Conservation (phyloP, 2,113 vertebrate species). For the Amphiprion ocellaris region DNA sequence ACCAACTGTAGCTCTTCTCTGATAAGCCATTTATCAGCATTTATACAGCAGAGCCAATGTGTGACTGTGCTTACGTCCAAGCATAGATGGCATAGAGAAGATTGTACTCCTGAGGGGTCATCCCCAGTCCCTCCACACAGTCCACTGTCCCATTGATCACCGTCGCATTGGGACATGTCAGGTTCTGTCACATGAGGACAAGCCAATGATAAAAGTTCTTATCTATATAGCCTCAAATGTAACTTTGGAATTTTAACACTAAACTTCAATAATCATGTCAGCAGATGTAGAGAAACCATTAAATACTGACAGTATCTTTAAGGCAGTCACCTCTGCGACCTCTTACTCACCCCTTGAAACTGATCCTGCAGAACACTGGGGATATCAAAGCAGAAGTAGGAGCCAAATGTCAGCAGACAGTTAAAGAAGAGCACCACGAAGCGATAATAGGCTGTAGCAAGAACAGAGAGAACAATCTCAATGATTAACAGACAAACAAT, state of each 20-base stretch:
- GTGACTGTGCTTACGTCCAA: slow-evolving; percentile 82
- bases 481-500: neutral
- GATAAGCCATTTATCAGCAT: neutral
- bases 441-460: slow-evolving; percentile 78
- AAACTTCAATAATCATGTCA: neutral
- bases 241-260: neutral
- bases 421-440: slow-evolving; percentile 89
- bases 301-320: neutral
- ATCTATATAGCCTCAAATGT: neutral
- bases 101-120: slow-evolving; percentile 89
- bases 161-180: slow-evolving; percentile 85
- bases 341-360: slow-evolving; percentile 85
- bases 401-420: slow-evolving; percentile 87
- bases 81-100: slow-evolving; percentile 86
- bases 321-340: neutral
- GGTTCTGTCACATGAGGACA: slow-evolving; percentile 76
- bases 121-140: slow-evolving; percentile 86
- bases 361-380: slow-evolving; percentile 88
- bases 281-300: neutral
- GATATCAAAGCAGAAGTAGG: slow-evolving; percentile 89
- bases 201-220: neutral
- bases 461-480: neutral
- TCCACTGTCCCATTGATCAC: slow-evolving; percentile 72
- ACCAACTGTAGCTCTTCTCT: neutral
- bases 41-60: neutral